These are phyloP conservation scores for Chloromyia formosa DNA, from an alignment of 2,888 invertebrate species.

Conservation along the genomic window DNA sequence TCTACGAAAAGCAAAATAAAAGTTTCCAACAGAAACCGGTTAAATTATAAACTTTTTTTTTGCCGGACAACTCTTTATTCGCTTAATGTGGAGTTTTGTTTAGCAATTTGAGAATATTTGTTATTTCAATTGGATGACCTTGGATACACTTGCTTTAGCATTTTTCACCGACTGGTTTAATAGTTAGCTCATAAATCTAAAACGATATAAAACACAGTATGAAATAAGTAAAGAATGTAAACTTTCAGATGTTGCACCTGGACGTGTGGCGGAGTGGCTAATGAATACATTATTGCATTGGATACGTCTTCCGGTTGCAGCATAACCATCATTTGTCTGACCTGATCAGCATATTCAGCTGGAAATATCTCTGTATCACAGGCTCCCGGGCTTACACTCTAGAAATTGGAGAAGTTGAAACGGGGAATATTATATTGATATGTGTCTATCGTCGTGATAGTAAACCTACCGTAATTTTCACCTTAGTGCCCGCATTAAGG, in stretches of 20 bases:
- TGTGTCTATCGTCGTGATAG: not conserved
- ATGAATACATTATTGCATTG: slow-evolving; percentile 53
- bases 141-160: slow-evolving; percentile 26
- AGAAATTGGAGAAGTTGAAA: not conserved
- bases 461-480: slow-evolving; percentile 52
- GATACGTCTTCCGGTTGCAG: slow-evolving; percentile 46
- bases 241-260: slow-evolving; percentile 53
- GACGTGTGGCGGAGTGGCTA: slow-evolving; percentile 59
- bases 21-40: too few relatives aligned
- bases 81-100: too few relatives aligned
- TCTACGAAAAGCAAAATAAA: too few relatives aligned
- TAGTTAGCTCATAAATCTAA: slow-evolving; percentile 39
- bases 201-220: not conserved
- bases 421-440: not conserved
- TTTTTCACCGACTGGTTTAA: slow-evolving; percentile 41
- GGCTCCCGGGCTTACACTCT: slow-evolving; percentile 62
- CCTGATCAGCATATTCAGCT: slow-evolving; percentile 43
- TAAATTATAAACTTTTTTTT: too few relatives aligned
- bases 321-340: slow-evolving; percentile 50
- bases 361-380: slow-evolving; percentile 62
- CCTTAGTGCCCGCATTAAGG: slow-evolving; percentile 52
- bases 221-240: not conserved
- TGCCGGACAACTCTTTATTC: too few relatives aligned
- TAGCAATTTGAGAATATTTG: too few relatives aligned
- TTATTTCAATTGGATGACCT: too few relatives aligned